Conservation (phyloP, 2,888 invertebrate genomes). For the Meghimatium bilineatum region DNA sequence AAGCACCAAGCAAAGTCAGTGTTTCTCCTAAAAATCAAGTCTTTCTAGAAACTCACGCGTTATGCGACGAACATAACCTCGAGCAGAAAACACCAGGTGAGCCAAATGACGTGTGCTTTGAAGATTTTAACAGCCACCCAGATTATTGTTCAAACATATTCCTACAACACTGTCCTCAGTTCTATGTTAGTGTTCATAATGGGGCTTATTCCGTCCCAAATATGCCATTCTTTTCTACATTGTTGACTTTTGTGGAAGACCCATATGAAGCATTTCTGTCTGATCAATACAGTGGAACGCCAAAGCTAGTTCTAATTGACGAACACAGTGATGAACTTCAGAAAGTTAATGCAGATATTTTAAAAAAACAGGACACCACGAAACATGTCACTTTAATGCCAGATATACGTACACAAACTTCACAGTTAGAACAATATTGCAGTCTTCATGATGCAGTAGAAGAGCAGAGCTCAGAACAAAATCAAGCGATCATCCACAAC, state of each 20-base stretch:
- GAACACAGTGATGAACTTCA: too few species aligned
- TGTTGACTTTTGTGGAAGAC: slow-evolving; percentile 15
- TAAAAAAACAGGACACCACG: too few species aligned
- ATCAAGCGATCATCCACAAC: too few species aligned
- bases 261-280: background rate
- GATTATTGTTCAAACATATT: background rate
- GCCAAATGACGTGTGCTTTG: background rate
- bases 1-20: too few species aligned
- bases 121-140: background rate
- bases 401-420: too few species aligned
- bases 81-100: too few species aligned
- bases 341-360: background rate
- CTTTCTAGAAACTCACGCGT: background rate
- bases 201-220: background rate
- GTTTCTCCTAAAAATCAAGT: background rate
- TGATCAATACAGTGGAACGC: background rate
- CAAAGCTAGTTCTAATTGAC: background rate
- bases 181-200: slow-evolving; percentile 10
- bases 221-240: slow-evolving; percentile 8
- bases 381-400: background rate
- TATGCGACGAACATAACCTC: background rate
- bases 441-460: background rate
- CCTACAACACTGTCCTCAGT: background rate
- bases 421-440: background rate
- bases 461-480: background rate